Conservation (phyloP, 1,140 invertebrate species). For the Eumaeus atala region DNA sequence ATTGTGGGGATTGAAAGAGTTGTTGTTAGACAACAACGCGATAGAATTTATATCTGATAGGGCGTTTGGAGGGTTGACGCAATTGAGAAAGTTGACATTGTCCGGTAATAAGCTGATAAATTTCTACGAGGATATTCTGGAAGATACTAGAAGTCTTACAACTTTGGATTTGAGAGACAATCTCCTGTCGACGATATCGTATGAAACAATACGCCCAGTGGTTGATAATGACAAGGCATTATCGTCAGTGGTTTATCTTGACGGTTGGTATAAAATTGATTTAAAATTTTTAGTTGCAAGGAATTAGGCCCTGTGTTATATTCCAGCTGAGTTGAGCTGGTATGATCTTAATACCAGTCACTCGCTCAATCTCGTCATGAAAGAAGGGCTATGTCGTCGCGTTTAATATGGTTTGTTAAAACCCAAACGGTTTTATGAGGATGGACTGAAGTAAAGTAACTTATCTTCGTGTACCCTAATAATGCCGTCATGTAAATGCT, state of each 20-base stretch:
- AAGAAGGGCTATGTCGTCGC: not conserved
- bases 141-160: constrained; percentile 77
- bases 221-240: constrained; percentile 72
- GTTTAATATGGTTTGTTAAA: not conserved
- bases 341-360: not conserved
- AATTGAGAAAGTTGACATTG: constrained; percentile 79
- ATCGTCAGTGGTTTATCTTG: constrained; percentile 81
- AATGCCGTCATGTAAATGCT: too few species aligned
- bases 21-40: constrained; percentile 83
- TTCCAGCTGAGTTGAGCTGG: not conserved
- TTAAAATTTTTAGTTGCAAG: not conserved
- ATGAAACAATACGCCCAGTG: constrained; percentile 82
- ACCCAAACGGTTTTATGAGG: too few species aligned
- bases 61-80: constrained; percentile 81
- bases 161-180: constrained; percentile 84
- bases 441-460: too few species aligned
- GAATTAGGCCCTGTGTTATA: not conserved
- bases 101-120: constrained; percentile 81
- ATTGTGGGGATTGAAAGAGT: constrained; percentile 79
- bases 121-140: constrained; percentile 79
- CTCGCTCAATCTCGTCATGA: not conserved
- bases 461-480: too few species aligned
- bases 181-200: constrained; percentile 80
- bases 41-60: constrained; percentile 78
- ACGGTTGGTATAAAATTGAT: constrained; percentile 79